Evolutionary conservation across 2,797 vertebrate species (phyloP), one percentile per base, ranked within the genome.

Genomic region (Mormyrus hasselquistii): DNA sequence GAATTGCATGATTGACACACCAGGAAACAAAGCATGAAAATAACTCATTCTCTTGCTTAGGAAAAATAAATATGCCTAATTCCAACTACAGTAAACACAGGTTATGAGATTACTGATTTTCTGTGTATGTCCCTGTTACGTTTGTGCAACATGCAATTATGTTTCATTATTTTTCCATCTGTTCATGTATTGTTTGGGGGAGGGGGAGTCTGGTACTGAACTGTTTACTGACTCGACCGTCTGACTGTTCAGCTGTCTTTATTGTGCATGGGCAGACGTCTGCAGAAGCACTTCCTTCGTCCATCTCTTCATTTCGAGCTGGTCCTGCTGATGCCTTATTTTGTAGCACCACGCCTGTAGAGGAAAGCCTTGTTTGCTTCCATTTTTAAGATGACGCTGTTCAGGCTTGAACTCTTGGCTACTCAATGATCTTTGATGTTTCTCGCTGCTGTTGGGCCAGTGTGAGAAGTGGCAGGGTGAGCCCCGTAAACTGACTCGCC

Each of bases 61-160:
- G 76, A 47, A 82, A 79, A 82, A 47, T 47, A 82, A 82, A 82
- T 82, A 47, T 82, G 76, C 19, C 38, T 73, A 82, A 82, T 82
- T 44, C 29, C 16, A n/a, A 47, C 7, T 47, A 47, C 41, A 82
- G 76, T 47, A 82, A 82, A 82, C 76, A 41, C 12, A 2, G 41
- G 38, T 82, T 47, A 82, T n/a, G 41, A 82, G 41, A 22, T 82
- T 82, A 82, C 76, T 82, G 41, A 47, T 44, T n/a, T 47, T 82
- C 76, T 19, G 73, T 79, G 73, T 14, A 79, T 79, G 41, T 79
- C 73, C 73, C 73, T 44, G 65, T 79, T 79, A 79, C 6, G 73
- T 79, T 41, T 44, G 6, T 79, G 73, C 38, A n/a, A 79, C 41
- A 79, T 79, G 38, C 41, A 79, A n/a, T 79, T 44, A 44, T 82